phyloP scores from a whole-genome alignment of 2,888 invertebrate species.

The Hypolimnas misippus region DNA sequence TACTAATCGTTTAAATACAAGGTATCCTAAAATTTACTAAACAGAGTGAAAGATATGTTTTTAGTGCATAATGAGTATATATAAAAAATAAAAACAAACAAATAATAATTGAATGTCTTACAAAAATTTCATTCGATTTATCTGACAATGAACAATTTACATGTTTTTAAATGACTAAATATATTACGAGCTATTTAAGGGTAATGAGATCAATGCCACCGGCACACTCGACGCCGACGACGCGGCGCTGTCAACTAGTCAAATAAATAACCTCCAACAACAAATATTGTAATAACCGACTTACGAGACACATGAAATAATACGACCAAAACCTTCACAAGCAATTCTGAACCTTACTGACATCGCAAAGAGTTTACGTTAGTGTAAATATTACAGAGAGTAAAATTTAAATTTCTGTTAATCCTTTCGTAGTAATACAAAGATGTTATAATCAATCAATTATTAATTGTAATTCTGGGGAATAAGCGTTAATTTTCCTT shows the following conservation, averaged over 20 bases:
- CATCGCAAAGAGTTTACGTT: conserved; percentile 59
- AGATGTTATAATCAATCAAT: conserved; percentile 49
- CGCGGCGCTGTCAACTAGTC: conserved; percentile 65
- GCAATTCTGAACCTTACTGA: conserved; percentile 57
- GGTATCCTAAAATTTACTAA: no score
- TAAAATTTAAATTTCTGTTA: conserved; percentile 63
- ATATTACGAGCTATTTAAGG: conserved; percentile 45
- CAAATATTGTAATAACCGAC: conserved; percentile 79
- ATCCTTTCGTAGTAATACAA: conserved; percentile 67
- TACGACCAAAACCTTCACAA: conserved; percentile 49
- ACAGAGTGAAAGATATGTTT: background rate
- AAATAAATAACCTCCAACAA: conserved; percentile 77
- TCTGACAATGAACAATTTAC: conserved; percentile 55
- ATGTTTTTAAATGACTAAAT: conserved; percentile 41
- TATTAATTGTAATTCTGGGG: conserved; percentile 50
- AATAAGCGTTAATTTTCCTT: conserved; percentile 57
- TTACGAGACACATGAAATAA: conserved; percentile 52
- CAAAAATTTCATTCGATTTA: conserved; percentile 49
- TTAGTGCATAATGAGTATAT: no score
- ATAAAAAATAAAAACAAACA: background rate
- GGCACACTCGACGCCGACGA: conserved; percentile 57
- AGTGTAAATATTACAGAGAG: conserved; percentile 52
- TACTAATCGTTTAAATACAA: background rate
- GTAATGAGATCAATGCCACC: conserved; percentile 63
- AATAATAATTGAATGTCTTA: conserved; percentile 18